Conservation (phyloP, 2,797 vertebrate species). For the Tenualosa ilisha region DNA sequence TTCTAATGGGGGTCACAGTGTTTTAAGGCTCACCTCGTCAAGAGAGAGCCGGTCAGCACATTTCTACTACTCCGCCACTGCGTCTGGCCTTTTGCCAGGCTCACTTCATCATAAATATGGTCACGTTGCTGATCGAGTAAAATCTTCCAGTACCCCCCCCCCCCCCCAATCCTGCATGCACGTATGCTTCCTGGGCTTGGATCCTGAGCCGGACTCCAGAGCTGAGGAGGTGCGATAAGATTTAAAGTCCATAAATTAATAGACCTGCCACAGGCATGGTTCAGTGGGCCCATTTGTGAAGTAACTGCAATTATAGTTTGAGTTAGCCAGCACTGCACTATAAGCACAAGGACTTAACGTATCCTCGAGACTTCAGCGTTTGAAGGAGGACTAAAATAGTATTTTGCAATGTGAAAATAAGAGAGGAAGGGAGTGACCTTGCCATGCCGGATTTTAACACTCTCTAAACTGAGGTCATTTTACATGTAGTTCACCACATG, state of each 20-base stretch:
- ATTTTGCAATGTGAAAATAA: not conserved
- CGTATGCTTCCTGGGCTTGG: conserved; percentile 9
- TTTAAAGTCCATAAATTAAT: conserved; percentile 20
- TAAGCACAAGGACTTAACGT: not conserved
- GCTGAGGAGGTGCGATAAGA: conserved; percentile 20
- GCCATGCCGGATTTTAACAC: not conserved
- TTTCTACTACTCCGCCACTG: not conserved
- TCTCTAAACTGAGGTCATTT: conserved; percentile 4
- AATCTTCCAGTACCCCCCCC: not conserved
- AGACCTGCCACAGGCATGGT: not conserved
- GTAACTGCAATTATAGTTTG: conserved; percentile 9
- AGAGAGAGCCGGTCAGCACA: conserved; percentile 35
- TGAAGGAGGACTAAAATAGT: not conserved
- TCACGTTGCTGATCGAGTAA: conserved; percentile 34
- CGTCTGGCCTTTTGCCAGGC: conserved; percentile 26
- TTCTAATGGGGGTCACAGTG: conserved; percentile 32
- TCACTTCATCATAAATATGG: conserved; percentile 28
- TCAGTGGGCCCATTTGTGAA: not conserved
- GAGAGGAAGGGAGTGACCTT: conserved; percentile 9
- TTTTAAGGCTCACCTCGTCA: conserved; percentile 16
- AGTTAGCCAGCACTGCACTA: not conserved
- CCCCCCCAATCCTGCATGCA: conserved; percentile 17
- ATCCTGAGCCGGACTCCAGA: not conserved
- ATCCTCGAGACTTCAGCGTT: not conserved
- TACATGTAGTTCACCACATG: not conserved